A percentile compares a stretch with the other conserved stretches of the same genome.
Conservation (phyloP, 2,888 invertebrate species). For the Amiota mariae region DNA sequence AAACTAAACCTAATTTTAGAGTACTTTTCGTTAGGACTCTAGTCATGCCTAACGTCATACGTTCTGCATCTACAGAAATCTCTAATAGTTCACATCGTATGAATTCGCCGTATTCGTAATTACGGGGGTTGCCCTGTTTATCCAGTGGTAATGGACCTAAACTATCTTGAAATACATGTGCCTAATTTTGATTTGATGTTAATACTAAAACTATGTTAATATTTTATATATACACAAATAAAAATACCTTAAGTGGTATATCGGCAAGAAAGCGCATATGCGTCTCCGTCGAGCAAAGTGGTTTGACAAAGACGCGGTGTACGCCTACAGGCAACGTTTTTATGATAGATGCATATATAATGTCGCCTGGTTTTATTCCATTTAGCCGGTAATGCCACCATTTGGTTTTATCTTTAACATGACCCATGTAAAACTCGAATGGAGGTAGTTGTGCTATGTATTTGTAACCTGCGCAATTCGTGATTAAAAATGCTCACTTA, state of each 20-base stretch:
- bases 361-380: conserved; percentile 82
- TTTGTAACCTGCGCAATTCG: conserved; percentile 25
- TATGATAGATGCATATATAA: conserved; percentile 85
- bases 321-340: conserved; percentile 81
- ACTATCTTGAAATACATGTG: conserved; percentile 50
- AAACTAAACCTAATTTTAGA: conserved; percentile 87
- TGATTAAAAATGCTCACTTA: background rate
- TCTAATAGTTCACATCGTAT: conserved; percentile 92
- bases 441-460: conserved; percentile 80
- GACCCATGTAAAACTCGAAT: conserved; percentile 84
- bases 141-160: conserved; percentile 73
- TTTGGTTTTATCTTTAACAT: conserved; percentile 79
- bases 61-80: conserved; percentile 89
- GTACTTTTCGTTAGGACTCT: conserved; percentile 82
- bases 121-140: conserved; percentile 84
- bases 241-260: conserved; percentile 86
- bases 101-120: conserved; percentile 87
- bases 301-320: conserved; percentile 76
- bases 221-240: background rate
- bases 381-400: conserved; percentile 85
- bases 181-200: conserved; percentile 39
- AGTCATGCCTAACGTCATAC: conserved; percentile 91
- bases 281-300: conserved; percentile 88
- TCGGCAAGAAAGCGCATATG: conserved; percentile 88
- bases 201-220: background rate